Evolutionary conservation across 2,888 invertebrate genomes (phyloP).

Genomic region (Lycaena phlaeas): DNA sequence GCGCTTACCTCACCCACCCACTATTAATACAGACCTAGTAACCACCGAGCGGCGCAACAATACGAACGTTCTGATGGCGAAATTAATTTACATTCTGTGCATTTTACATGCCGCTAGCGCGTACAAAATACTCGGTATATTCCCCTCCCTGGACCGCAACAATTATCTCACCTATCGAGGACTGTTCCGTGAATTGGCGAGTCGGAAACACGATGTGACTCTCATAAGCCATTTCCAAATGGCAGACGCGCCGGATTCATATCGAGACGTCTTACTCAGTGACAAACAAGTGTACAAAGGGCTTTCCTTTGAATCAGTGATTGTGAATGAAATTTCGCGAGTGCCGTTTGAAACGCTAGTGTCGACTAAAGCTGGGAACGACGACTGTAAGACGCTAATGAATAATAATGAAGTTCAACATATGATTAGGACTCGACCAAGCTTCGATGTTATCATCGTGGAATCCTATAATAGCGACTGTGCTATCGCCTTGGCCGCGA

Average conservation of each 20-base stretch:
- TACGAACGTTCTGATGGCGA: constrained; percentile 51
- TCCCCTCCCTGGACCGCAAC: constrained; percentile 65
- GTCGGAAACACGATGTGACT: constrained; percentile 67
- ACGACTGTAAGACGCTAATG: constrained; percentile 63
- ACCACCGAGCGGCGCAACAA: constrained; percentile 42
- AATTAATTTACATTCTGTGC: constrained; percentile 35
- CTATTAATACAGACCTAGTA: constrained; percentile 66
- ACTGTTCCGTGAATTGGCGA: constrained; percentile 62
- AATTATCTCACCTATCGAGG: constrained; percentile 66
- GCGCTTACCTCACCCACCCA: constrained; percentile 67
- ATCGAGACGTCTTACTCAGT: constrained; percentile 67
- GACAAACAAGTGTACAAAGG: constrained; percentile 53
- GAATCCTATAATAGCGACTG: constrained; percentile 85
- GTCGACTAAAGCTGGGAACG: constrained; percentile 61
- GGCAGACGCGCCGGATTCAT: constrained; percentile 56
- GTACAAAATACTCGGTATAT: constrained; percentile 68
- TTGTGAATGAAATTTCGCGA: constrained; percentile 57
- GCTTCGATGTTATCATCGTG: constrained; percentile 79
- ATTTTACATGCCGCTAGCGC: constrained; percentile 39
- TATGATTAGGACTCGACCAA: constrained; percentile 59
- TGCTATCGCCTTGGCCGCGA: constrained; percentile 77
- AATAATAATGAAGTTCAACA: constrained; percentile 66
- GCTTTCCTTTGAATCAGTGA: constrained; percentile 60
- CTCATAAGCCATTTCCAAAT: constrained; percentile 66
- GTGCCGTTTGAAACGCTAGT: constrained; percentile 63